Percentiles rank a stretch among this genome's conserved stretches.
Conservation (phyloP, 2,113 vertebrate genomes). For the Xyrauchen texanus region DNA sequence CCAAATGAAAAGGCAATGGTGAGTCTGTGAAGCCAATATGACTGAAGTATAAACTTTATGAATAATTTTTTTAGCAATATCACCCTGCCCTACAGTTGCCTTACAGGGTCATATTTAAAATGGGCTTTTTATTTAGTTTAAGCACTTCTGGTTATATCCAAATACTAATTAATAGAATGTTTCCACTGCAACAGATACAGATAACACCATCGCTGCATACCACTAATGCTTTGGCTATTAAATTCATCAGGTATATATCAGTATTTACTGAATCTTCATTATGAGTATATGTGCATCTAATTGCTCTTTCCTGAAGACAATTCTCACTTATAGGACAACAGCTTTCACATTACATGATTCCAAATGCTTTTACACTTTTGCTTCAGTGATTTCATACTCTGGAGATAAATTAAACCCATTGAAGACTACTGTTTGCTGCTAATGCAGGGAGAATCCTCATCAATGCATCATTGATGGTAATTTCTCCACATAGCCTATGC, state of each 20-base stretch:
- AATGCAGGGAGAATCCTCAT: neutral
- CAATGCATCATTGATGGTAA: constrained; percentile 1
- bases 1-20: too few species aligned
- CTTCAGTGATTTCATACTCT: neutral
- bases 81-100: too few species aligned
- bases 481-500: neutral
- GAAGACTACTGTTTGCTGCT: neutral
- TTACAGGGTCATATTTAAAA: too few species aligned
- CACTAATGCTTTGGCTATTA: neutral
- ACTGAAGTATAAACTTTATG: too few species aligned
- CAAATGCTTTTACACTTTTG: neutral
- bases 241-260: neutral
- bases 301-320: neutral
- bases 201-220: too few species aligned
- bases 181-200: too few species aligned
- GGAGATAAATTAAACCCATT: constrained; percentile 10
- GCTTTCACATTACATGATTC: neutral
- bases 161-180: too few species aligned
- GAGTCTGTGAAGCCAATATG: too few species aligned
- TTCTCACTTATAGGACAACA: neutral
- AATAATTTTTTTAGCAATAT: too few species aligned
- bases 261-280: neutral
- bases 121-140: too few species aligned
- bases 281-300: neutral
- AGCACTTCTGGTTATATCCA: too few species aligned